A percentile compares a stretch with the other conserved stretches of the same genome.
phyloP scores from a whole-genome alignment of 2,888 invertebrate genomes.

The Dyspetes luteomarginatus region DNA sequence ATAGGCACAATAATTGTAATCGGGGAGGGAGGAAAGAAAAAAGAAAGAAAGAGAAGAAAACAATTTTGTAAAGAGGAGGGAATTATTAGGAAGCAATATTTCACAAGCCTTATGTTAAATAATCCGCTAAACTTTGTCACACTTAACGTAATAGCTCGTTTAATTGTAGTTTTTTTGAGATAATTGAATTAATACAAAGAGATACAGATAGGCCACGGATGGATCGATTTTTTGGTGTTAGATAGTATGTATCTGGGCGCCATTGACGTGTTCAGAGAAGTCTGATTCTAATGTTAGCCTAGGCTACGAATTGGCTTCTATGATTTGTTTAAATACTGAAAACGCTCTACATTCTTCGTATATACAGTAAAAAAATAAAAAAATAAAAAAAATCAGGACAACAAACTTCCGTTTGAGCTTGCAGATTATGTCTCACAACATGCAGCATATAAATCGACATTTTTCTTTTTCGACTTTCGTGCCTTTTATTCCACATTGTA shows the following conservation, averaged over 20 bases:
- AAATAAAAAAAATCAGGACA: conserved; percentile 61
- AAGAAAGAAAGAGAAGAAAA: conserved; percentile 5
- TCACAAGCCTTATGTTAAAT: conserved; percentile 81
- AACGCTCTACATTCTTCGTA: conserved; percentile 69
- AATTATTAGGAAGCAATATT: conserved; percentile 81
- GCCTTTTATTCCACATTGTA: conserved; percentile 80
- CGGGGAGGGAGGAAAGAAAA: conserved; percentile 61
- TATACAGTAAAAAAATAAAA: conserved; percentile 69
- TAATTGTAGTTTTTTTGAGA: conserved; percentile 76
- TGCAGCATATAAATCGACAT: conserved; percentile 32
- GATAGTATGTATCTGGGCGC: conserved; percentile 86
- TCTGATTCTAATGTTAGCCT: conserved; percentile 70
- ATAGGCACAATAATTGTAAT: conserved; percentile 82
- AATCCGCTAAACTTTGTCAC: conserved; percentile 78
- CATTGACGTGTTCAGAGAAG: conserved; percentile 85
- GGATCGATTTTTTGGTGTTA: conserved; percentile 82
- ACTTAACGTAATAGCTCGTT: conserved; percentile 75
- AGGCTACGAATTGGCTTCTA: conserved; percentile 77
- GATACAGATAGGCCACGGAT: conserved; percentile 80
- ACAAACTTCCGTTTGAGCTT: conserved; percentile 78
- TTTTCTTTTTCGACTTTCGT: conserved; percentile 77
- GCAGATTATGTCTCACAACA: conserved; percentile 69
- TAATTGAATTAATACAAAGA: conserved; percentile 77
- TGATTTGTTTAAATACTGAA: conserved; percentile 72
- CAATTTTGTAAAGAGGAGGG: conserved; percentile 75